Conservation (phyloP, 2,797 vertebrate genomes). For the Trichosurus vulpecula region DNA sequence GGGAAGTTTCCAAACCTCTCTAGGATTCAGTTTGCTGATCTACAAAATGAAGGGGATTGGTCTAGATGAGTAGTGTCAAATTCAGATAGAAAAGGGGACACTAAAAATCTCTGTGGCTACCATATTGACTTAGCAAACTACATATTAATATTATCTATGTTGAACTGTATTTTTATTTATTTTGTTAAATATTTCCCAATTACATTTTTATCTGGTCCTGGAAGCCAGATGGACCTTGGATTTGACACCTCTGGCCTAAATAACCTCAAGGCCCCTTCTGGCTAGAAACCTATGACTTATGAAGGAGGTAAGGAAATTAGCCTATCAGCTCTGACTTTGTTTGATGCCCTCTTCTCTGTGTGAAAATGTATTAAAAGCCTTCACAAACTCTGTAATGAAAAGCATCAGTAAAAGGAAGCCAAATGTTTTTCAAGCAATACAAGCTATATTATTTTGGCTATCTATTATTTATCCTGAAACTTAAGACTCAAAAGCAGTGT, state of each 20-base stretch:
- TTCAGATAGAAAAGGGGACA: background rate
- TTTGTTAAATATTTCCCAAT: background rate
- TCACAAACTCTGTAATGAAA: background rate
- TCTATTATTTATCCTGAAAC: background rate
- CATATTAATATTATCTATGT: background rate
- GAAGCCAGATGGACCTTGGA: background rate
- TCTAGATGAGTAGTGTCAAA: background rate
- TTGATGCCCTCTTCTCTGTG: background rate
- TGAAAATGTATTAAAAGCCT: background rate
- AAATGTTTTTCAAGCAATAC: background rate
- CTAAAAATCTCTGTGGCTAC: background rate
- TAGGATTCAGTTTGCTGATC: background rate
- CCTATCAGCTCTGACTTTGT: background rate
- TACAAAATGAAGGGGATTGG: background rate
- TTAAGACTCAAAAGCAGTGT: background rate
- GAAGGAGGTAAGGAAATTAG: background rate
- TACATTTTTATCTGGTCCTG: background rate
- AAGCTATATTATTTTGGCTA: background rate
- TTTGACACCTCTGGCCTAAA: background rate
- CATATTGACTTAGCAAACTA: background rate
- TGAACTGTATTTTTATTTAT: background rate
- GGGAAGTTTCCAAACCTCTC: background rate
- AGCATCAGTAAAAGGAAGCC: background rate
- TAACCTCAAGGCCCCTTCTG: background rate
- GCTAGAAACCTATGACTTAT: background rate